Percentiles rank a stretch among this genome's conserved stretches.
Evolutionary conservation across 2,888 invertebrate species (phyloP).

Genomic region (Pherbina coryleti): DNA sequence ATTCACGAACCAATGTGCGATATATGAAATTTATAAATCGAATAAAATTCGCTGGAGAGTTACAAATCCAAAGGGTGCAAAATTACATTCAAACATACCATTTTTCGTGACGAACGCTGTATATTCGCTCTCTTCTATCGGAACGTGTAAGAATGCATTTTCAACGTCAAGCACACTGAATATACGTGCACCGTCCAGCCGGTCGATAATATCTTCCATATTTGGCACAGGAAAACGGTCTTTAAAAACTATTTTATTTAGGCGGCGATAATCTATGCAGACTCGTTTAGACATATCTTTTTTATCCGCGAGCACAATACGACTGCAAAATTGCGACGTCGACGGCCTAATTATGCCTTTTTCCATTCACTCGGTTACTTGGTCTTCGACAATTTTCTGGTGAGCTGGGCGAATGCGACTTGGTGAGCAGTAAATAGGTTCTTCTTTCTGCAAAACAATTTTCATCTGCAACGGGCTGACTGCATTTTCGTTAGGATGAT

Average conservation of each 20-base stretch:
- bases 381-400: too few species aligned
- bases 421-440: too few species aligned
- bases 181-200: background rate
- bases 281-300: background rate
- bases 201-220: background rate
- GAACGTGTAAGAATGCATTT: background rate
- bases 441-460: too few species aligned
- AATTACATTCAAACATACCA: slow-evolving; percentile 39
- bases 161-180: background rate
- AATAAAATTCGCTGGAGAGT: background rate
- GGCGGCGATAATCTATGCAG: background rate
- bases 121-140: slow-evolving; percentile 33
- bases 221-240: background rate
- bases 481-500: background rate
- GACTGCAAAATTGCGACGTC: too few species aligned
- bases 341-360: too few species aligned
- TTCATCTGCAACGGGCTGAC: too few species aligned
- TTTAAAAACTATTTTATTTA: background rate
- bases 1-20: background rate
- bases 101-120: slow-evolving; percentile 31
- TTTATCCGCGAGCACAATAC: background rate
- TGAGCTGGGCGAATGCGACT: too few species aligned
- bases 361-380: too few species aligned
- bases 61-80: slow-evolving; percentile 3
- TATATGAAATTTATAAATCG: background rate